phyloP scores from a whole-genome alignment of 1,140 invertebrate species.

The Cheumatopsyche charites region DNA sequence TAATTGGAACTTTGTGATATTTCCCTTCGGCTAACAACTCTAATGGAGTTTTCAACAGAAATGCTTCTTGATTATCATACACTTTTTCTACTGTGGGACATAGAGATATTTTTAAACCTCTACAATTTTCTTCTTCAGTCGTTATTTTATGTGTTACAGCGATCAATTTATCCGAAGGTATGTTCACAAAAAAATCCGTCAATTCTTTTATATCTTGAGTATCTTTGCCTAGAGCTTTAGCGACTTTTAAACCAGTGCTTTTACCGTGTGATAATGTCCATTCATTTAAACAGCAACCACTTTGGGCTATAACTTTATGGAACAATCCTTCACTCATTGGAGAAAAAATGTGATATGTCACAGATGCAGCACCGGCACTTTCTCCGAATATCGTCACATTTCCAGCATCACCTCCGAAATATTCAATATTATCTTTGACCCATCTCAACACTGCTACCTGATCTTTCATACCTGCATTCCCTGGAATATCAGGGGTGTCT shows the following conservation, averaged over 20 bases:
- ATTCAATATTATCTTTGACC: slow-evolving; percentile 69
- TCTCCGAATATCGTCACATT: slow-evolving; percentile 62
- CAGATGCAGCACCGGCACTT: slow-evolving; percentile 61
- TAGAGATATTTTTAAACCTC: slow-evolving; percentile 57
- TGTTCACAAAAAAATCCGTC: slow-evolving; percentile 56
- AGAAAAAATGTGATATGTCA: slow-evolving; percentile 60
- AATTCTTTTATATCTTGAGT: slow-evolving; percentile 55
- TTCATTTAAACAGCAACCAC: slow-evolving; percentile 62
- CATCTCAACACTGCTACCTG: slow-evolving; percentile 70
- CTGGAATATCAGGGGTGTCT: slow-evolving; percentile 63
- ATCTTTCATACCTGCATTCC: slow-evolving; percentile 74
- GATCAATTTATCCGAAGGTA: slow-evolving; percentile 55
- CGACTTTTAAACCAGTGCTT: slow-evolving; percentile 55
- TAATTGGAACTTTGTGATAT: slow-evolving; percentile 63
- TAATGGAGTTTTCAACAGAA: slow-evolving; percentile 55
- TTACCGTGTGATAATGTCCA: slow-evolving; percentile 52
- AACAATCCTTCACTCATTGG: slow-evolving; percentile 65
- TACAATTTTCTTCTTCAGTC: slow-evolving; percentile 52
- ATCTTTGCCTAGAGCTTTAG: slow-evolving; percentile 56
- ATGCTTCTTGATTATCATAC: slow-evolving; percentile 52
- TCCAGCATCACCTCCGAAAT: slow-evolving; percentile 67
- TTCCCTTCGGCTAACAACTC: slow-evolving; percentile 53
- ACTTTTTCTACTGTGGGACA: slow-evolving; percentile 58
- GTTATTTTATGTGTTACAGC: slow-evolving; percentile 51
- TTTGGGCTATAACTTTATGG: slow-evolving; percentile 62